Conservation (phyloP, 2,888 invertebrate genomes). For the Macropis europaea region DNA sequence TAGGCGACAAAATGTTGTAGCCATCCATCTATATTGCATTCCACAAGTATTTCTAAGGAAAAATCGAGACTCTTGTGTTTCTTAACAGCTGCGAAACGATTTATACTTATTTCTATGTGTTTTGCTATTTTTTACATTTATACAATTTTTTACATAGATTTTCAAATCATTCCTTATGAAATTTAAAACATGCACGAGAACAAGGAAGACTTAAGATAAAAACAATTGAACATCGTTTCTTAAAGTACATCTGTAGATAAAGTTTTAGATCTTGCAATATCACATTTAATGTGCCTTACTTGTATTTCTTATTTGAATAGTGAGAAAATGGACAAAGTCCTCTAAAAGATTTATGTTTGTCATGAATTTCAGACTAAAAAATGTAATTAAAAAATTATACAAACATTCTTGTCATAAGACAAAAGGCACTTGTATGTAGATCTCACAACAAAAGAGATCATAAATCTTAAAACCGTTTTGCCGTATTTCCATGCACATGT, state of each 20-base stretch:
- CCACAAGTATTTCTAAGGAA: background rate
- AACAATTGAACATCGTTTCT: slow-evolving; percentile 15
- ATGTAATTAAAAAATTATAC: slow-evolving; percentile 30
- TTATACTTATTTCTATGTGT: slow-evolving; percentile 47
- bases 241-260: slow-evolving; percentile 10
- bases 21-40: background rate
- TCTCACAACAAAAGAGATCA: slow-evolving; percentile 32
- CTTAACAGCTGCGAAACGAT: slow-evolving; percentile 27
- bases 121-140: slow-evolving; percentile 58
- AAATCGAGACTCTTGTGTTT: background rate
- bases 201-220: slow-evolving; percentile 34
- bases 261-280: slow-evolving; percentile 27
- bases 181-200: slow-evolving; percentile 19
- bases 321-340: slow-evolving; percentile 1
- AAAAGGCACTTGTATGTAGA: slow-evolving; percentile 60
- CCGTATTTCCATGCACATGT: slow-evolving; percentile 13
- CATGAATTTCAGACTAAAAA: slow-evolving; percentile 30
- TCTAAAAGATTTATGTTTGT: slow-evolving; percentile 2
- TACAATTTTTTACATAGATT: slow-evolving; percentile 56
- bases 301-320: slow-evolving; percentile 4
- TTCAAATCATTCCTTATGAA: slow-evolving; percentile 38
- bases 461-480: slow-evolving; percentile 28
- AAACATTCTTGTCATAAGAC: slow-evolving; percentile 32
- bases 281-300: slow-evolving; percentile 37
- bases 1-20: slow-evolving; percentile 2